phyloP scores from a whole-genome alignment of 1,140 invertebrate genomes.

The Bombus pyrosoma region DNA sequence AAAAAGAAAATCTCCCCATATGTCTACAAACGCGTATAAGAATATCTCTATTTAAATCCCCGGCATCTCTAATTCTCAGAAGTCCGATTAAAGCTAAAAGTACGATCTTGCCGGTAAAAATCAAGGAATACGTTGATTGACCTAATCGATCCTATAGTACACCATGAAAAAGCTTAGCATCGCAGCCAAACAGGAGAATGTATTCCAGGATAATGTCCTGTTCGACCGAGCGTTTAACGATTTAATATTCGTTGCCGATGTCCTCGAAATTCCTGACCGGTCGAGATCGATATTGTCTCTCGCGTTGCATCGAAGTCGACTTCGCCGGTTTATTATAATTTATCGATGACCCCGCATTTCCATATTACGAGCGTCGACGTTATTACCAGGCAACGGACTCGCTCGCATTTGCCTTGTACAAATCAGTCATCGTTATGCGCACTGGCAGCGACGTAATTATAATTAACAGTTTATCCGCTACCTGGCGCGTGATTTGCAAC shows the following conservation, averaged over 20 bases:
- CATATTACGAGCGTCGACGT: slow-evolving; percentile 56
- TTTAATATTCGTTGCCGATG: slow-evolving; percentile 12
- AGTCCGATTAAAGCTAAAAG: not conserved
- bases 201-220: slow-evolving; percentile 5
- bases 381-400: slow-evolving; percentile 40
- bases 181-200: not conserved
- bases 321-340: slow-evolving; percentile 69
- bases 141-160: slow-evolving; percentile 7
- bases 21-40: not conserved
- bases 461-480: slow-evolving; percentile 71
- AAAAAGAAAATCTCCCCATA: not conserved
- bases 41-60: too few relatives aligned
- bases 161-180: not conserved
- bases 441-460: slow-evolving; percentile 64
- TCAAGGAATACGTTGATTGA: not conserved
- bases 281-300: slow-evolving; percentile 45
- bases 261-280: slow-evolving; percentile 8
- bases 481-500: slow-evolving; percentile 3
- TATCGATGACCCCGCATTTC: slow-evolving; percentile 70
- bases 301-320: slow-evolving; percentile 38
- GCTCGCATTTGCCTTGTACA: slow-evolving; percentile 48
- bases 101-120: not conserved
- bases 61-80: not conserved
- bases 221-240: not conserved
- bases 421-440: slow-evolving; percentile 72